These are phyloP conservation scores for Ophioderma brevispina DNA, from an alignment of 35 echinoderm and acorn worm genomes.

Conservation along the genomic window DNA sequence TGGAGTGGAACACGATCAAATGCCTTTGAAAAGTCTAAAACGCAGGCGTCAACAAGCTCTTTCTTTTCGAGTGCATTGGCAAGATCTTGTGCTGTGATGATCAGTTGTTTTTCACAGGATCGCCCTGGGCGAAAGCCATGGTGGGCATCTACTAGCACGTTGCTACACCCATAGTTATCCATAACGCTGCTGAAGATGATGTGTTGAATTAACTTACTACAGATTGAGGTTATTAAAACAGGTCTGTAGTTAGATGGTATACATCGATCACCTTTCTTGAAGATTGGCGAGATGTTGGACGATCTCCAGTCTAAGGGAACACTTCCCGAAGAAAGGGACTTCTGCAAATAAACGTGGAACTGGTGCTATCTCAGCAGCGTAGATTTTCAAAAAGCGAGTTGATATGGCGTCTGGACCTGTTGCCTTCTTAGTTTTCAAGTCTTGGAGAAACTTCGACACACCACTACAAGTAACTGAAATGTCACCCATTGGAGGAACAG, in stretches of 20 bases:
- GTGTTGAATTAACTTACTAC: constrained; percentile 53
- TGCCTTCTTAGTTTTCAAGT: constrained; percentile 5
- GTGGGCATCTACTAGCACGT: constrained; percentile 28
- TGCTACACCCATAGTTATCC: constrained; percentile 34
- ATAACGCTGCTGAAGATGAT: constrained; percentile 57
- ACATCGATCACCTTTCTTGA: not conserved
- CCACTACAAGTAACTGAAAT: constrained; percentile 13
- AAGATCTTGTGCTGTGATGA: constrained; percentile 18
- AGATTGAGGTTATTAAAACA: constrained; percentile 50
- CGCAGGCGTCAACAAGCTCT: not conserved
- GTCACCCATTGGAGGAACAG: not conserved
- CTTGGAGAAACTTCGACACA: not conserved
- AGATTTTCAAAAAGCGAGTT: not conserved
- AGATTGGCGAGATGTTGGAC: constrained; percentile 2
- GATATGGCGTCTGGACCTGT: constrained; percentile 5
- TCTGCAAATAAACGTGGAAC: not conserved
- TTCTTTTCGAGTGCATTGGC: constrained; percentile 7
- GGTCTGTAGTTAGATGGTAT: constrained; percentile 31
- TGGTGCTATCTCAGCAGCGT: not conserved
- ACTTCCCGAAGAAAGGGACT: not conserved
- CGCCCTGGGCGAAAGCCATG: constrained; percentile 52
- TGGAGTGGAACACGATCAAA: constrained; percentile 27
- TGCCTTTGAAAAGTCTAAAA: constrained; percentile 43
- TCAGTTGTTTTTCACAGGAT: constrained; percentile 50
- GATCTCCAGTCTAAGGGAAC: not conserved